A percentile compares a stretch with the other conserved stretches of the same genome.
Evolutionary conservation across 1,140 invertebrate species (phyloP).

Genomic region (Olivierus martensii): DNA sequence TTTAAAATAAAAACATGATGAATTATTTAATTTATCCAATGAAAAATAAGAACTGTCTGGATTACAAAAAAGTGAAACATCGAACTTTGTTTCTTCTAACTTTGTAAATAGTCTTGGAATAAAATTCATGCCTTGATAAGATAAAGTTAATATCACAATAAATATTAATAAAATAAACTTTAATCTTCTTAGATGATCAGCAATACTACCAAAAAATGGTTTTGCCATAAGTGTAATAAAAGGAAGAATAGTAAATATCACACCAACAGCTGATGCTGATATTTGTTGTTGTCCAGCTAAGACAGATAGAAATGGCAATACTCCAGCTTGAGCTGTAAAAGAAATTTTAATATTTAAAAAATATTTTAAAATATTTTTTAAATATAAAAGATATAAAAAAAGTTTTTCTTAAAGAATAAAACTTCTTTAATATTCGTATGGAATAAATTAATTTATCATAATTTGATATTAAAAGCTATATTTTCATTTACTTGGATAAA

Average conservation of each 20-base stretch:
- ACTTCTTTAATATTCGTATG: too few species aligned
- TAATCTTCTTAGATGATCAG: slow-evolving; percentile 27
- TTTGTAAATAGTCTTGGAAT: neutral
- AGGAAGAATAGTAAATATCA: slow-evolving; percentile 28
- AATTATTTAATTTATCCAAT: neutral
- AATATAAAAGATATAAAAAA: too few species aligned
- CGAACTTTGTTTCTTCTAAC: neutral
- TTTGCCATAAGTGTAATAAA: slow-evolving; percentile 26
- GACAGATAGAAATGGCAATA: slow-evolving; percentile 30
- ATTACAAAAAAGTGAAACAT: neutral
- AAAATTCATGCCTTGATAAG: neutral
- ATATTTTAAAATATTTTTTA: too few species aligned
- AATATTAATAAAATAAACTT: slow-evolving; percentile 19
- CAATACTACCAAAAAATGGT: slow-evolving; percentile 26
- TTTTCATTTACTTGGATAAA: too few species aligned
- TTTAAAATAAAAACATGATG: neutral
- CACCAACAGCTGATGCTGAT: slow-evolving; percentile 23
- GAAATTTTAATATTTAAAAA: neutral
- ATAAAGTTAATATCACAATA: slow-evolving; percentile 15
- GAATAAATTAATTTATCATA: too few species aligned
- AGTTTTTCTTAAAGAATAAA: too few species aligned
- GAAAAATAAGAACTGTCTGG: neutral
- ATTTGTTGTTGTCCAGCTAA: slow-evolving; percentile 28
- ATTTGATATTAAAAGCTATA: too few species aligned
- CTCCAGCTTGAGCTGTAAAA: slow-evolving; percentile 21